Base-by-base conservation (phyloP, 2,888 invertebrate species). In the Tanytarsus gracilentus region DNA sequence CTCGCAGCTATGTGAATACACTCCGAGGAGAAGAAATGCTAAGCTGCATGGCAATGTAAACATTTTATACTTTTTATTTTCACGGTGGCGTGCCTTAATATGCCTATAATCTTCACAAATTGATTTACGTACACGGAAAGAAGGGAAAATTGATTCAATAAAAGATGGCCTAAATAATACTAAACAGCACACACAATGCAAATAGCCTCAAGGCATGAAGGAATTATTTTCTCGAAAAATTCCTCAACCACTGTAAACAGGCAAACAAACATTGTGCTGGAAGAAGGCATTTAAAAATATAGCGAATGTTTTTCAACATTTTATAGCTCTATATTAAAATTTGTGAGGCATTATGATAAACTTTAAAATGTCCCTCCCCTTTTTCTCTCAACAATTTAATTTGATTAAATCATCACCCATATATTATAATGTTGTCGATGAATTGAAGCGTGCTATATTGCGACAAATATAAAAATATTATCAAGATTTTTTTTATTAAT, bases 1-100 rank as follows among this genome's bases (percentile, higher is more conserved):
- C 44, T 44, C 21, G 44, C 44, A 23, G 44, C 44, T 44, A n/a
- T n/a, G 44, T 23, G 44, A 23, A 44, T 44, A 44, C 44, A 9
- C 23, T 44, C 23, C 21, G 23, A 36, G 23, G 18, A 44, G 16
- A 44, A 27, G 40, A 56, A 16, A 40, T 56, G 25, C 27, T 56
- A 56, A 56, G 55, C 55, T 39, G 55, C 39, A 56, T 56, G 55
- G 21, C 27, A 56, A 56, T 56, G 55, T 39, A 56, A 56, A 56
- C 55, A 56, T 9, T 40, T 40, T 16, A 56, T 11, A 51, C 18
- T 30, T 16, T 51, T 21, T 40, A 40, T 56, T 26, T 39, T 52
- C 52, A 36, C 14, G 21, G 18, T 56, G 16, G 25, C 51, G 51
- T 51, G 30, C 9, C 55, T 40, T 56, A 56, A 56, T 56, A 40